Evolutionary conservation across 1,140 invertebrate species (phyloP).

Genomic region (Teleogryllus occipitalis): DNA sequence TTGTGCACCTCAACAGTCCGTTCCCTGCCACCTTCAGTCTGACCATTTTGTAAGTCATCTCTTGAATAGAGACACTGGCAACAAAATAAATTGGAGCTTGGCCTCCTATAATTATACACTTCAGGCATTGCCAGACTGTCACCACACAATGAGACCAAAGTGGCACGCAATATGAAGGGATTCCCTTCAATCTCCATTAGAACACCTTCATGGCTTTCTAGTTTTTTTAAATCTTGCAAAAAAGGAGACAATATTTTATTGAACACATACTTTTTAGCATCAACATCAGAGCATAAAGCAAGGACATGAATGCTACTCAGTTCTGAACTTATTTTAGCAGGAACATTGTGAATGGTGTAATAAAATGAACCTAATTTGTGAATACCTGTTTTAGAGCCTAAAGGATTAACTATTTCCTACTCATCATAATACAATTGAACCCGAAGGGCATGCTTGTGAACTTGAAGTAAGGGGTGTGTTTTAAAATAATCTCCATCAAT

Average conservation of each 20-base stretch:
- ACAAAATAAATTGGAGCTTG: constrained; percentile 28
- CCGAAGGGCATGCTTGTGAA: constrained; percentile 9
- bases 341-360: constrained; percentile 22
- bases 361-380: constrained; percentile 25
- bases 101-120: constrained; percentile 25
- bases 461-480: neutral
- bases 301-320: constrained; percentile 22
- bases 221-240: constrained; percentile 10
- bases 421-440: constrained; percentile 22
- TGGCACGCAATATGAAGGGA: constrained; percentile 24
- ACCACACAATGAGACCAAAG: constrained; percentile 24
- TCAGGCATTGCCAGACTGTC: constrained; percentile 28
- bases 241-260: constrained; percentile 13
- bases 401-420: constrained; percentile 24
- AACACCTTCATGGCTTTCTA: constrained; percentile 9
- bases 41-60: no score
- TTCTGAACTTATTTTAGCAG: constrained; percentile 18
- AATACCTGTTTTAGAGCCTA: constrained; percentile 24
- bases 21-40: no score
- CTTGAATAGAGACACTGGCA: no score
- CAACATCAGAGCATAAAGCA: constrained; percentile 16
- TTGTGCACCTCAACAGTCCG: no score
- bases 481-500: constrained; percentile 11
- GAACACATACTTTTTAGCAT: constrained; percentile 20
- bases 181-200: constrained; percentile 14